phyloP scores from a whole-genome alignment of 2,113 vertebrate species.

The Petrocephalus microphthalmus region DNA sequence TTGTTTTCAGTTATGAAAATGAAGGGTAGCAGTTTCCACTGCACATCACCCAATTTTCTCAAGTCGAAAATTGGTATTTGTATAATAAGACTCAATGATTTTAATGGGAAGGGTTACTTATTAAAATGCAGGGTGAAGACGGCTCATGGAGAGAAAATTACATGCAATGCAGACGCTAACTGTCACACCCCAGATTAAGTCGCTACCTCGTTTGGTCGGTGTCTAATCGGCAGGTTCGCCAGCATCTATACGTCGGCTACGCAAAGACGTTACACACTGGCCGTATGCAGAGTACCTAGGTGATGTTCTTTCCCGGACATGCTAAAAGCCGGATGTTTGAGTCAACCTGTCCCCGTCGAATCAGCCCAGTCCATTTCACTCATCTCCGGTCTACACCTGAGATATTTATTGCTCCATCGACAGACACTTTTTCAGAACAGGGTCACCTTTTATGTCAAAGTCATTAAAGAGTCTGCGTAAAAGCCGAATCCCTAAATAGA shows the following conservation, averaged over 20 bases:
- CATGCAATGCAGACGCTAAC: slow-evolving; percentile 22
- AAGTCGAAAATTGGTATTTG: slow-evolving; percentile 35
- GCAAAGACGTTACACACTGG: background rate
- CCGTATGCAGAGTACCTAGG: background rate
- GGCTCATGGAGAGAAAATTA: slow-evolving; percentile 26
- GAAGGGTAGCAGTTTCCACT: background rate
- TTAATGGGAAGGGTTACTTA: slow-evolving; percentile 34
- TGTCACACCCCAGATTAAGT: slow-evolving; percentile 35
- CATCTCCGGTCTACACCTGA: background rate
- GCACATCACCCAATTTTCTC: slow-evolving; percentile 24
- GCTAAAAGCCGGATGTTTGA: background rate
- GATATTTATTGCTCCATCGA: background rate
- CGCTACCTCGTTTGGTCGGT: slow-evolving; percentile 21
- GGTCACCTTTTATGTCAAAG: slow-evolving; percentile 1
- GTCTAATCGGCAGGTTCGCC: slow-evolving; percentile 22
- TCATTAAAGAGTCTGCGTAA: background rate
- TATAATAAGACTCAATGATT: slow-evolving; percentile 29
- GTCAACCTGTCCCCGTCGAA: background rate
- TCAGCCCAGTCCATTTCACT: background rate
- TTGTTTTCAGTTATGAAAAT: slow-evolving; percentile 11
- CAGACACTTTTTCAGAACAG: background rate
- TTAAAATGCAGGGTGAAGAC: slow-evolving; percentile 35
- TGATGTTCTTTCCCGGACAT: background rate
- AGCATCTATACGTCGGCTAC: background rate
- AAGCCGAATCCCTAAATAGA: background rate